Evolutionary conservation across 2,113 vertebrate species (phyloP).

Genomic region (Craseonycteris thonglongyai): DNA sequence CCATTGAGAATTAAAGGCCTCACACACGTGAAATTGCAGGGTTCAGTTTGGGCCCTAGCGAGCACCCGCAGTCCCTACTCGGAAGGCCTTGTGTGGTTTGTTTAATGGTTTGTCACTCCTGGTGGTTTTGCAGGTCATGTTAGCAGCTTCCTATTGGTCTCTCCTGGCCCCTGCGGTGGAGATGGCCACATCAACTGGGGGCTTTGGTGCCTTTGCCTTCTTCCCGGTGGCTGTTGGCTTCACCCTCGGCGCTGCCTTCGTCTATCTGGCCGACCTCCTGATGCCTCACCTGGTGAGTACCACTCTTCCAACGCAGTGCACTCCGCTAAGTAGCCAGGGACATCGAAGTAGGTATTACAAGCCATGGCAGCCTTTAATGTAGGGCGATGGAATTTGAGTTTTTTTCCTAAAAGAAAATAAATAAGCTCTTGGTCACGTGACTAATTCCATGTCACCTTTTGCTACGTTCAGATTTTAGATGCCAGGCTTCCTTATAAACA

Average conservation of each 20-base stretch:
- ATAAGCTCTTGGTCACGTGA: neutral
- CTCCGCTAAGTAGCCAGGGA: no score
- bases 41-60: neutral
- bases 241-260: conserved; percentile 89
- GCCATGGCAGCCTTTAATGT: neutral
- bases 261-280: conserved; percentile 88
- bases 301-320: accelerated
- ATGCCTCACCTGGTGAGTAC: conserved; percentile 88
- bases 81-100: no score
- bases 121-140: conserved; percentile 87
- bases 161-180: conserved; percentile 93
- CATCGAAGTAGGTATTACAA: neutral
- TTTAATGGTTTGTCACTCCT: neutral
- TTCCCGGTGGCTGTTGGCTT: conserved; percentile 92
- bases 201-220: conserved; percentile 90
- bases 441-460: neutral
- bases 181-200: conserved; percentile 89
- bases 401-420: neutral
- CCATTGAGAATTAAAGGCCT: neutral
- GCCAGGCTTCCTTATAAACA: neutral
- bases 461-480: neutral
- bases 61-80: neutral
- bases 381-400: neutral
- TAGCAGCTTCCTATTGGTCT: conserved; percentile 98
- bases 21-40: accelerated